Conservation (phyloP, 92 coral and sea anemone species). For the Paragorgia papillata region DNA sequence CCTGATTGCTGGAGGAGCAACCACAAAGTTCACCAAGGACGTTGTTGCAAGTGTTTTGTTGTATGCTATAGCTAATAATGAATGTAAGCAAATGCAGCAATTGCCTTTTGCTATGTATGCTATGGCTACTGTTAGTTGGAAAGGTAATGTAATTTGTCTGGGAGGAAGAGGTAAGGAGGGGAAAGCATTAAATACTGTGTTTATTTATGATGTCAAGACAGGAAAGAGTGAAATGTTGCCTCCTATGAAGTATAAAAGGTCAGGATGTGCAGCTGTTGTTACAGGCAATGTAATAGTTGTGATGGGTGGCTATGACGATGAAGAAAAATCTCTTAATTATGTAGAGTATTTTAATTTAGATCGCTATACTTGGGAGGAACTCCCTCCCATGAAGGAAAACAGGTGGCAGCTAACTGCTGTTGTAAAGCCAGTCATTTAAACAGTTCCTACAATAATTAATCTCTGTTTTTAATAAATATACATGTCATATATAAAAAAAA, state of each 20-base stretch:
- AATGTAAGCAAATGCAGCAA: constrained; percentile 4
- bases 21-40: not conserved
- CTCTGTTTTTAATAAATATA: no score
- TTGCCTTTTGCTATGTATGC: not conserved
- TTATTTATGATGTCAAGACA: constrained; percentile 56
- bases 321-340: constrained; percentile 62
- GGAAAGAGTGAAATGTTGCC: constrained; percentile 77
- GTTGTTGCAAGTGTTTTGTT: constrained; percentile 2
- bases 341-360: constrained; percentile 70
- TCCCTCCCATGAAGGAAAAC: not conserved
- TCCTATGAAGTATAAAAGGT: constrained; percentile 76
- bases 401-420: not conserved
- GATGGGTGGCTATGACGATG: constrained; percentile 80
- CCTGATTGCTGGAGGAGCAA: constrained; percentile 15
- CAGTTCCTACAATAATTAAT: not conserved
- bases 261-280: constrained; percentile 75
- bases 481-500: no score
- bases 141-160: not conserved
- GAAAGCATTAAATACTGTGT: constrained; percentile 1
- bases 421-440: not conserved
- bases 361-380: constrained; percentile 16
- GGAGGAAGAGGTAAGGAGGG: constrained; percentile 1
- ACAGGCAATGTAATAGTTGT: constrained; percentile 67
- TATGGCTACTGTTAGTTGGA: constrained; percentile 7
- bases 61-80: constrained; percentile 13